A percentile compares a stretch with the other conserved stretches of the same genome.
Evolutionary conservation across 2,888 invertebrate species (phyloP).

Genomic region (Eupithecia pulchellata): DNA sequence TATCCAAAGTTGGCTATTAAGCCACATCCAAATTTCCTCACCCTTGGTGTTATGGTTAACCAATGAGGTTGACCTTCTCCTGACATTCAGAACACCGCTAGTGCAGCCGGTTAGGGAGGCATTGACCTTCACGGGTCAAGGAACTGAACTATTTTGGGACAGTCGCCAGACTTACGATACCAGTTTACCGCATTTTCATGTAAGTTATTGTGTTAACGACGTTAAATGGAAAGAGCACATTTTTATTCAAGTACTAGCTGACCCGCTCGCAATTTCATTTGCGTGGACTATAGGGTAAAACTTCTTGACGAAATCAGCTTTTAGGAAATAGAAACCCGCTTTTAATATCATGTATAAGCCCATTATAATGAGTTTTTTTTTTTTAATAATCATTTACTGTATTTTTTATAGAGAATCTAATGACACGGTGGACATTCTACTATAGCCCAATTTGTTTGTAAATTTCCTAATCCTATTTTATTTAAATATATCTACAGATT

Average conservation of each 20-base stretch:
- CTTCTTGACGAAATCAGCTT: too few species aligned
- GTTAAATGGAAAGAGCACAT: neutral
- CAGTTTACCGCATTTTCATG: neutral
- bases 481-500: too few species aligned
- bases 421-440: too few species aligned
- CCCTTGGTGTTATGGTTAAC: neutral
- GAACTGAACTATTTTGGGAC: neutral
- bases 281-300: too few species aligned
- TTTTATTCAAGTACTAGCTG: neutral
- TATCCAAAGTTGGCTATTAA: neutral
- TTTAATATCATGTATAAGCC: too few species aligned
- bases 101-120: slow-evolving; percentile 10
- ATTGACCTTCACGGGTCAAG: slow-evolving; percentile 20
- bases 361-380: too few species aligned
- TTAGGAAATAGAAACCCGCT: too few species aligned
- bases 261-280: too few species aligned
- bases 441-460: too few species aligned
- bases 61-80: slow-evolving; percentile 17
- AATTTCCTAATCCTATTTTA: too few species aligned
- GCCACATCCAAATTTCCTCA: neutral
- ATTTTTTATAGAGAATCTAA: too few species aligned
- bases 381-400: too few species aligned
- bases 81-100: slow-evolving; percentile 14
- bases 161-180: neutral
- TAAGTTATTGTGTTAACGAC: neutral